A percentile compares a stretch with the other conserved stretches of the same genome.
phyloP scores from a whole-genome alignment of 2,113 vertebrate species.

The Pollimyrus isidori region DNA sequence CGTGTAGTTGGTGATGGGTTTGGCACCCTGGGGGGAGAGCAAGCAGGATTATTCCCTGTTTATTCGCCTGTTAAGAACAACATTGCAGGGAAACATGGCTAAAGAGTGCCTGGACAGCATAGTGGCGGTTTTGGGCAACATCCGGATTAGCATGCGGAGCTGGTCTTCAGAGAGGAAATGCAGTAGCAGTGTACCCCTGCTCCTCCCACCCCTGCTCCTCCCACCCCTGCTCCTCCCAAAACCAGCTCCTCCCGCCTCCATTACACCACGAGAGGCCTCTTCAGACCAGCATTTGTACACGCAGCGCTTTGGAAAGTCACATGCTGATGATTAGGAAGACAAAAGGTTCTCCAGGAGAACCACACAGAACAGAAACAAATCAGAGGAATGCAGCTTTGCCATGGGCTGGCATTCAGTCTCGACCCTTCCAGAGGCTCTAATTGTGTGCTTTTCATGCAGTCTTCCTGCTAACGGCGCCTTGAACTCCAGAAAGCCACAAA shows the following conservation, averaged over 20 bases:
- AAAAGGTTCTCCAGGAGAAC: neutral
- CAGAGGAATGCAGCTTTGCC: neutral
- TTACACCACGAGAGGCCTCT: neutral
- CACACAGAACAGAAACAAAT: neutral
- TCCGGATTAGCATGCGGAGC: neutral
- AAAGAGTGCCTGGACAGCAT: neutral
- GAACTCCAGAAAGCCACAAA: neutral
- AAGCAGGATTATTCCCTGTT: constrained; percentile 20
- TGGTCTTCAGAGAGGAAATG: neutral
- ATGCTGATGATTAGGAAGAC: neutral
- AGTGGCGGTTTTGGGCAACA: neutral
- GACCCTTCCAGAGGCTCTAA: neutral
- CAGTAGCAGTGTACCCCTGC: neutral
- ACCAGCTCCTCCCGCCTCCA: neutral
- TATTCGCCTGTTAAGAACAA: neutral
- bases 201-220: neutral
- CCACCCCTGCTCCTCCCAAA: neutral
- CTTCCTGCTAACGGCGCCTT: neutral
- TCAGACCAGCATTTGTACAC: neutral
- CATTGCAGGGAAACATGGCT: neutral
- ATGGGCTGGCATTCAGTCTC: neutral
- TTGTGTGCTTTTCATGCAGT: neutral
- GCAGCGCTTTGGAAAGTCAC: neutral
- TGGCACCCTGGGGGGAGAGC: constrained; percentile 49
- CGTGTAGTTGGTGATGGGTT: constrained; percentile 68